Base-by-base conservation (phyloP, 2,888 invertebrate species). In the Scaptomyza reducta region DNA sequence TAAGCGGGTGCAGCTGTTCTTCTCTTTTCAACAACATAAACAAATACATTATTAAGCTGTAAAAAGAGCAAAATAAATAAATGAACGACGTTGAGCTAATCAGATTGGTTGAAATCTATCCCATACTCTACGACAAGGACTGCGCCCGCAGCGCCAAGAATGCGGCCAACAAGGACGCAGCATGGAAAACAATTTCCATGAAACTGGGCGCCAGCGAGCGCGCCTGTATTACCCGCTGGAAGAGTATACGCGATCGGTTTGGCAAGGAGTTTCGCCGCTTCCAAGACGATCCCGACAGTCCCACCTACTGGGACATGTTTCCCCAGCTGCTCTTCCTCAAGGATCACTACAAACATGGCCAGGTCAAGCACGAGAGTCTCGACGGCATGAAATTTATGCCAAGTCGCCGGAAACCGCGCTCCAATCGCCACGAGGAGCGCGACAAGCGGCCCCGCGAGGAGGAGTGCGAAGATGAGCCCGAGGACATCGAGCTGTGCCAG, bases 201-300 rank as follows among this genome's bases (percentile, higher is more conserved):
- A 77, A 77, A 27, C 22, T 90, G 18, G 82, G 85, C 0, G 90
- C 87, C 33, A 90, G 91, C 6, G 90, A 90, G 31, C 62, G 90
- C 3, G 89, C 90, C 9, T 90, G 91, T 53, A 90, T 90, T 3
- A 90, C 90, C 7, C 84, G 90, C 6, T 90, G 90, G 90, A 90
- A 90, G 49, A 90, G 90, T 40, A 79, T 90, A 44, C 75, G 91
- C 0, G 90, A 90, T 65, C 79, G 90, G 1, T 90, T 90, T 63
- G 91, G 90, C 2, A 90, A 89, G 45, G 90, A 90, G 38, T 89
- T 81, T 14, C 73, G 90, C 0, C 80, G 89, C 0, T 82, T 88
- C 25, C 90, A 89, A 45, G 88, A 89, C 31, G 74, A 86, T 18
- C 79, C 90, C 0, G 74, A 86, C 1, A 86, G 83, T 3, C 78